Conservation (phyloP, 2,888 invertebrate species). For the Cephus rjabovi region DNA sequence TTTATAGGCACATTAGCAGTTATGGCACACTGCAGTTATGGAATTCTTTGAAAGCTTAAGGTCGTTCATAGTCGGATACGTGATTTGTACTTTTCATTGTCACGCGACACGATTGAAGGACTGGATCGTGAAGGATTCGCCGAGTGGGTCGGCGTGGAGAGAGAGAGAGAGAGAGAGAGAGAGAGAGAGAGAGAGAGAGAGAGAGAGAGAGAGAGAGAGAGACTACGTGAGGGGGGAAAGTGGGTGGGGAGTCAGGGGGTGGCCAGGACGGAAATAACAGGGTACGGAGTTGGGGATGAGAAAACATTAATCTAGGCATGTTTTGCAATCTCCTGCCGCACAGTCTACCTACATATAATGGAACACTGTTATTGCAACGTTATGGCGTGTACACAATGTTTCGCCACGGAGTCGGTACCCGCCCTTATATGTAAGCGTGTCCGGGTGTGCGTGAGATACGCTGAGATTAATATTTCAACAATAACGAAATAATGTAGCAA, state of each 20-base stretch:
- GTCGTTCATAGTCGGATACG: constrained; percentile 10
- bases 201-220: constrained; percentile 32
- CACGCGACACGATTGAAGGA: constrained; percentile 38
- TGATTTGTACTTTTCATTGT: constrained; percentile 55
- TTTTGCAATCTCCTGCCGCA: constrained; percentile 60
- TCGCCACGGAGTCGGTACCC: constrained; percentile 11
- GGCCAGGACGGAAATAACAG: constrained; percentile 14
- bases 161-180: constrained; percentile 30
- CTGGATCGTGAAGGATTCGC: constrained; percentile 18
- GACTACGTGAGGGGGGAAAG: constrained; percentile 27
- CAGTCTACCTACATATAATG: constrained; percentile 48
- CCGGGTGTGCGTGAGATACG: constrained; percentile 30
- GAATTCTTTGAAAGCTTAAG: neutral
- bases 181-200: constrained; percentile 34
- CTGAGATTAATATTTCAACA: constrained; percentile 59
- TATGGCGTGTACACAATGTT: constrained; percentile 60
- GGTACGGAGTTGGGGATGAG: constrained; percentile 52
- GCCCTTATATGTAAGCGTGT: constrained; percentile 15
- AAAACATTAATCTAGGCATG: constrained; percentile 67
- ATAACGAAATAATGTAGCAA: constrained; percentile 46
- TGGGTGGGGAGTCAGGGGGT: neutral
- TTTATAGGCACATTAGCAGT: neutral
- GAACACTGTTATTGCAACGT: constrained; percentile 64
- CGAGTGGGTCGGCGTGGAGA: constrained; percentile 18
- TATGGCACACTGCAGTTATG: neutral